Percentiles rank a stretch among this genome's conserved stretches.
These are phyloP conservation scores for Sarotherodon lohbergeri DNA, from an alignment of 2,113 vertebrate genomes.

Conservation along the genomic window DNA sequence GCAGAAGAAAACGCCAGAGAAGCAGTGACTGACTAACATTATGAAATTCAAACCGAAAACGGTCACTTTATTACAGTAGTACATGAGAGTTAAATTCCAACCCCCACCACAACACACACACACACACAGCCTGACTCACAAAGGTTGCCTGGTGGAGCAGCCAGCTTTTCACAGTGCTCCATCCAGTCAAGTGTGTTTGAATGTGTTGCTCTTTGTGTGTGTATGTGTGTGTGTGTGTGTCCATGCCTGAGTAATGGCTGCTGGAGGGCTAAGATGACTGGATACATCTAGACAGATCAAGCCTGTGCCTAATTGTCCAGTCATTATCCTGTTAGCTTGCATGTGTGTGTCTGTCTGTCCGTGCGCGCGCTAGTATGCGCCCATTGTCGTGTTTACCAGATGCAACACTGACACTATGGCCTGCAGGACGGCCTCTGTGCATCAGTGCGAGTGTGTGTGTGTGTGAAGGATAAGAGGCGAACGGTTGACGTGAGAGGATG, in stretches of 20 bases:
- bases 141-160: conserved; percentile 24
- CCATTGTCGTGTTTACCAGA: conserved; percentile 49
- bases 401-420: conserved; percentile 55
- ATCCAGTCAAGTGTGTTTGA: conserved; percentile 27
- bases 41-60: not conserved
- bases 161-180: conserved; percentile 29
- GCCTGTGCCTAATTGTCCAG: conserved; percentile 67
- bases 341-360: not conserved
- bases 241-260: conserved; percentile 50
- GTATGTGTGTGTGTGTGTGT: conserved; percentile 43
- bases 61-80: not conserved
- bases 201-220: not conserved
- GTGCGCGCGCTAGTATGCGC: not conserved
- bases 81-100: not conserved
- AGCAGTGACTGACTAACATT: not conserved
- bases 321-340: conserved; percentile 66
- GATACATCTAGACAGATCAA: conserved; percentile 68
- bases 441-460: not conserved
- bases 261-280: conserved; percentile 63
- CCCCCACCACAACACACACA: not conserved
- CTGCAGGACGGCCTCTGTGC: conserved; percentile 13
- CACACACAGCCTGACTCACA: not conserved
- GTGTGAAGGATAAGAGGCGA: not conserved
- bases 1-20: not conserved
- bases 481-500: conserved; percentile 43